Base-by-base conservation (phyloP, 2,113 vertebrate genomes). In the Progne subis region DNA sequence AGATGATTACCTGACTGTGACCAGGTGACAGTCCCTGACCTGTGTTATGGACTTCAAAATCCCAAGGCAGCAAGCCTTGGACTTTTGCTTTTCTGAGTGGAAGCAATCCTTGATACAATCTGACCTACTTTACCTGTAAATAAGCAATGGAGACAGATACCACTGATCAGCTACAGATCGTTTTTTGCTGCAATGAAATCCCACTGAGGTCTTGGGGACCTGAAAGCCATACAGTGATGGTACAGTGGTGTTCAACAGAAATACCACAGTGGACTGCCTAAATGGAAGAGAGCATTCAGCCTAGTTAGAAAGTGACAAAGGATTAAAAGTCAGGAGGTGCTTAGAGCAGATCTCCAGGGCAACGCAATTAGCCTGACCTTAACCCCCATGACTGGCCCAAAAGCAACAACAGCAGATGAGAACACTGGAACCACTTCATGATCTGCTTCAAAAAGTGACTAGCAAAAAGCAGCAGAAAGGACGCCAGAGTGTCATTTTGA, bases 311-410 rank as follows among this genome's bases (percentile, higher is more conserved):
- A 78, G 34, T 20, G 52, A 87, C 82, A 96, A 89, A 95, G 79
- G 63, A 87, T 68, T 88, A 71, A 55, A 96, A 84, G 61, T 44
- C 32, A 17, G 67, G 46, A 61, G 34, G 19, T 49, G 29, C 41
- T 56, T 34, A 61, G 43, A 92, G 88, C 57, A 96, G 39, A 6
- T 37, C 43, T 79, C 86, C 85, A 95, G 92, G 50, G 80, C 74
- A 95, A 82, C 8, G 70, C 77, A 43, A 92, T 96, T 88, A 94
- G 60, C 59, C 61, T 88, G 70, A 64, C 55, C 64, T 44, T 61
- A 93, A 86, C 34, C 17, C 41, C 75, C 1, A 7, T 11, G 21
- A 67, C 67, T 76, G 76, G 26, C 60, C 65, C 32, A 32, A 76
- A 57, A 78, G 56, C 61, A 89, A 59, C 70, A 93, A 39, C 9